phyloP scores from a whole-genome alignment of 2,113 vertebrate species.

The Cryptomyrus ogoouensis region DNA sequence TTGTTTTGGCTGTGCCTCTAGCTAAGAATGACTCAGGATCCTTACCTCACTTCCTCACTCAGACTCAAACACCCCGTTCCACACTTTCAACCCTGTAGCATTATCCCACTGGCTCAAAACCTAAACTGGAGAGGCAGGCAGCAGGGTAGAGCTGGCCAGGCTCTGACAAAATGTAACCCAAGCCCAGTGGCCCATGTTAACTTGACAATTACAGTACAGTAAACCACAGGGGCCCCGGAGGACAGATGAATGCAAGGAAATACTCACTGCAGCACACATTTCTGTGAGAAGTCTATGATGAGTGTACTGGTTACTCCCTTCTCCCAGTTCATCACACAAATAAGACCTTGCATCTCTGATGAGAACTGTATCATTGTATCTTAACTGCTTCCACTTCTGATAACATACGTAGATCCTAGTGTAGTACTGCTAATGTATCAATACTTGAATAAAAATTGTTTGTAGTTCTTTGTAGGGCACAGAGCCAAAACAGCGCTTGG shows the following conservation, averaged over 20 bases:
- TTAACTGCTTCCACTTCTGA: neutral
- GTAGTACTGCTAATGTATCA: neutral
- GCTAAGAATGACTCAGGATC: neutral
- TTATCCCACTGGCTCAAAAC: neutral
- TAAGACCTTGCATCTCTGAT: neutral
- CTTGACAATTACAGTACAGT: neutral
- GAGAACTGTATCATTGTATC: neutral
- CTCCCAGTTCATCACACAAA: neutral
- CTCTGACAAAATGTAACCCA: neutral
- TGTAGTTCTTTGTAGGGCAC: neutral
- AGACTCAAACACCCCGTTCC: neutral
- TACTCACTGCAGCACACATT: neutral
- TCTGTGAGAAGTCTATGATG: neutral
- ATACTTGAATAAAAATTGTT: neutral
- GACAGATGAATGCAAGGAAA: neutral
- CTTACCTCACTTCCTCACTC: neutral
- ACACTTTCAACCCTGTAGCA: neutral
- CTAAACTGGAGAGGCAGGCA: neutral
- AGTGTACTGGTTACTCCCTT: neutral
- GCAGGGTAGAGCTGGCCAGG: neutral
- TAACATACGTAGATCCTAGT: neutral
- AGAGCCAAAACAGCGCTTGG: neutral
- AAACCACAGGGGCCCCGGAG: neutral
- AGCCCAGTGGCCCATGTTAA: neutral
- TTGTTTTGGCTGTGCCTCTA: neutral